Evolutionary conservation across 1,140 invertebrate genomes (phyloP).

Genomic region (Metopolophium dirhodum): DNA sequence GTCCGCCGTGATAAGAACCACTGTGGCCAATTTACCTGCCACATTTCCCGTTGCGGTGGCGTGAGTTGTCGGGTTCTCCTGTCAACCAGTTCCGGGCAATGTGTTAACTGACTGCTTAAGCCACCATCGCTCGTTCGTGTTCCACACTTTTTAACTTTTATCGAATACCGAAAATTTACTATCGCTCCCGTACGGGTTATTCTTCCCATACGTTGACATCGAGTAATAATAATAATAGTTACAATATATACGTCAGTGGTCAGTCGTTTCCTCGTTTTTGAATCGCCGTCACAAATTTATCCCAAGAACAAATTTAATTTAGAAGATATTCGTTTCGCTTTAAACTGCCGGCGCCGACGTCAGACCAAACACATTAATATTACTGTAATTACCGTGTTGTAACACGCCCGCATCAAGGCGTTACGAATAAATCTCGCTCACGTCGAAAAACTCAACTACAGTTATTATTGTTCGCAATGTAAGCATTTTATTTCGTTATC

Average conservation of each 20-base stretch:
- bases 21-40: conserved; percentile 35
- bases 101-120: not conserved
- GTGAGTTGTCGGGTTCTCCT: conserved; percentile 47
- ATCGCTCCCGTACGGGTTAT: not conserved
- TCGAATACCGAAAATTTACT: conserved; percentile 6
- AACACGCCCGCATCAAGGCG: not conserved
- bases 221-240: not conserved
- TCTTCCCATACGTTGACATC: not conserved
- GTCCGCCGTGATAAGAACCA: conserved; percentile 35
- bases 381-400: not conserved
- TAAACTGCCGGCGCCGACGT: not conserved
- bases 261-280: not conserved
- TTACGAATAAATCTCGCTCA: not conserved
- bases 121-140: not conserved
- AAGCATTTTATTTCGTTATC: conserved; percentile 18
- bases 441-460: not conserved
- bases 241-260: not conserved
- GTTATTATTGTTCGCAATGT: conserved; percentile 8
- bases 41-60: conserved; percentile 47
- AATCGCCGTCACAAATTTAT: not conserved
- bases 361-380: not conserved
- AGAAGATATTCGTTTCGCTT: not conserved
- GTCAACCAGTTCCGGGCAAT: conserved; percentile 6
- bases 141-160: not conserved
- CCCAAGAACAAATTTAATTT: not conserved